These are phyloP conservation scores for Odontomachus brunneus DNA, from an alignment of 1,140 invertebrate species.

Conservation along the genomic window DNA sequence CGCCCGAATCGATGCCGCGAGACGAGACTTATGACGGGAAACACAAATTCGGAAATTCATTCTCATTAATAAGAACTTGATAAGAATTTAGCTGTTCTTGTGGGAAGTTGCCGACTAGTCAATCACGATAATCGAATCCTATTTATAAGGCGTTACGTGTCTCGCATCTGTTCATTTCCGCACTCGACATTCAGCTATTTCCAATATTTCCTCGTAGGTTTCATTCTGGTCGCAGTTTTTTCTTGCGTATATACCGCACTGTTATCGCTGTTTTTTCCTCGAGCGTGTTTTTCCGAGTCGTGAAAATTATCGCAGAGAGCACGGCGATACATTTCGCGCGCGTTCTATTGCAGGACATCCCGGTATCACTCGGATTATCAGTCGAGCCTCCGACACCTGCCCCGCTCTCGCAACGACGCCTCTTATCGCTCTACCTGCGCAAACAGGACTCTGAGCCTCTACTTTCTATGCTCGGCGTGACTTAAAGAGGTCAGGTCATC, in stretches of 20 bases:
- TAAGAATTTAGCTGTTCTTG: no score
- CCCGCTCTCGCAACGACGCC: slow-evolving; percentile 3
- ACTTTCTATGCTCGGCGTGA: slow-evolving; percentile 39
- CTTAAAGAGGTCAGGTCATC: slow-evolving; percentile 51
- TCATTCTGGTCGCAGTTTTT: neutral
- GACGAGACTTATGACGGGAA: neutral
- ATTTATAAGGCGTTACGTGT: no score
- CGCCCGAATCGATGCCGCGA: neutral
- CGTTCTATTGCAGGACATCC: slow-evolving; percentile 8
- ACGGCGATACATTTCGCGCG: neutral
- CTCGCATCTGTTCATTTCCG: no score
- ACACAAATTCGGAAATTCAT: neutral
- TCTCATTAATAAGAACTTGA: neutral
- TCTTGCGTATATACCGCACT: neutral
- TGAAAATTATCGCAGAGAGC: slow-evolving; percentile 25
- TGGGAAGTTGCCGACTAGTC: no score
- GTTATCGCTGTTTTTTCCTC: slow-evolving; percentile 13
- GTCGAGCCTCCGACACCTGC: slow-evolving; percentile 18
- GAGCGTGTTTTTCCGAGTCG: neutral
- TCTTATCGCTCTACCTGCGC: slow-evolving; percentile 35
- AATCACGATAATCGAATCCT: no score
- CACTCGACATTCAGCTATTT: neutral
- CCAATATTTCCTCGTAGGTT: neutral
- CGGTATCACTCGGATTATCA: slow-evolving; percentile 36
- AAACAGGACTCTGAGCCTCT: slow-evolving; percentile 34